Evolutionary conservation across 2,797 vertebrate species (phyloP).

Genomic region (Macropus fuliginosus): DNA sequence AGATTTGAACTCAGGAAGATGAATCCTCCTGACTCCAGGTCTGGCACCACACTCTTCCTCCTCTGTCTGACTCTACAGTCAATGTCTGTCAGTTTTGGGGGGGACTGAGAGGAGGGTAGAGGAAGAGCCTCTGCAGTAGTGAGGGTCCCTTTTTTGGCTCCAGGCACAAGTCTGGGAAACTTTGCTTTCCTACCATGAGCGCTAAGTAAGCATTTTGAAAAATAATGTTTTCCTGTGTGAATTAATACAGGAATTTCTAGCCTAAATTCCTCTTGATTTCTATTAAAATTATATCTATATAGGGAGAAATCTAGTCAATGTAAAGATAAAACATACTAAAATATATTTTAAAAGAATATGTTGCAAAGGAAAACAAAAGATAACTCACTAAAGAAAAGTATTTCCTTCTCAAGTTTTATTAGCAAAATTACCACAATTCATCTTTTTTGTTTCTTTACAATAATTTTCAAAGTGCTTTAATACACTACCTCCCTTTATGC

Average conservation of each 20-base stretch:
- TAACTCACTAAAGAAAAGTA: background rate
- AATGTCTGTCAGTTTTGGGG: background rate
- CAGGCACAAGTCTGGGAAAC: background rate
- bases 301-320: background rate
- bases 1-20: background rate
- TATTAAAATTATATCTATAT: background rate
- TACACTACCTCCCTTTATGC: background rate
- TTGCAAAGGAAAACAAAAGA: background rate
- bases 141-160: background rate
- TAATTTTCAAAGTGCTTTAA: background rate
- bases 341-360: background rate
- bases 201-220: background rate
- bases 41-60: background rate
- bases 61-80: background rate
- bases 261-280: background rate
- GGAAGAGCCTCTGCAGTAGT: too few relatives aligned
- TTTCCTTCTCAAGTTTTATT: background rate
- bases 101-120: background rate
- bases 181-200: background rate
- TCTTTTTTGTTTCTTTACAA: background rate
- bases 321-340: background rate
- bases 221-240: background rate
- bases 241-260: background rate
- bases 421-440: background rate
- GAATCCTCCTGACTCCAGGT: background rate